Conservation (phyloP, 2,888 invertebrate genomes). For the Agriotes lineatus region DNA sequence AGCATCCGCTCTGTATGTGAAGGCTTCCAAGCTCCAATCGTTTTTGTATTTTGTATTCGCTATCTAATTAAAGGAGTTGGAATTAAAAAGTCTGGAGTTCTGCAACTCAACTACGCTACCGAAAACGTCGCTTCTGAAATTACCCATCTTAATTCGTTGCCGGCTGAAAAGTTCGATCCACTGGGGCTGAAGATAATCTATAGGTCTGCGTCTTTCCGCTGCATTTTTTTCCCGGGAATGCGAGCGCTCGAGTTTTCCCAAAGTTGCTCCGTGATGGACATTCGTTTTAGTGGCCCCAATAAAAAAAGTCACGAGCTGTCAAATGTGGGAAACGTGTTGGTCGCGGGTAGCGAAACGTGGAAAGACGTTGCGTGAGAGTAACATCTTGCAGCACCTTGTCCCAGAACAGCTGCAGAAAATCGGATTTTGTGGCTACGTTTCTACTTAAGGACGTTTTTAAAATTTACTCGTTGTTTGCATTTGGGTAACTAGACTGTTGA, state of each 20-base stretch:
- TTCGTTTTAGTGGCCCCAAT: conserved; percentile 18
- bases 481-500: too few species aligned
- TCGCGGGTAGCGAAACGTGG: conserved; percentile 6
- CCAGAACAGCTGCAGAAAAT: not conserved
- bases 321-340: conserved; percentile 20
- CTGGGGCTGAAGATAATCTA: not conserved
- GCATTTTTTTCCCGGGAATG: not conserved
- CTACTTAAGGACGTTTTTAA: too few species aligned
- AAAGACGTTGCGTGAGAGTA: conserved; percentile 15
- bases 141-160: not conserved
- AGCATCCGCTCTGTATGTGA: too few species aligned
- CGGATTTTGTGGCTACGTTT: too few species aligned
- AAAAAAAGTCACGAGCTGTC: conserved; percentile 29
- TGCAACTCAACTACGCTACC: too few species aligned
- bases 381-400: conserved; percentile 17
- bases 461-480: too few species aligned
- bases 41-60: too few species aligned
- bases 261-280: conserved; percentile 24
- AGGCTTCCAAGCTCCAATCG: too few species aligned
- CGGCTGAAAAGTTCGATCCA: not conserved
- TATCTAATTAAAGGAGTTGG: too few species aligned
- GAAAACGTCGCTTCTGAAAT: too few species aligned
- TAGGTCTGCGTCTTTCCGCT: not conserved
- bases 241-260: not conserved
- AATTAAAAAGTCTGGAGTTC: too few species aligned